Base-by-base conservation (phyloP, 92 coral and sea anemone species). In the Plumapathes pennacea region DNA sequence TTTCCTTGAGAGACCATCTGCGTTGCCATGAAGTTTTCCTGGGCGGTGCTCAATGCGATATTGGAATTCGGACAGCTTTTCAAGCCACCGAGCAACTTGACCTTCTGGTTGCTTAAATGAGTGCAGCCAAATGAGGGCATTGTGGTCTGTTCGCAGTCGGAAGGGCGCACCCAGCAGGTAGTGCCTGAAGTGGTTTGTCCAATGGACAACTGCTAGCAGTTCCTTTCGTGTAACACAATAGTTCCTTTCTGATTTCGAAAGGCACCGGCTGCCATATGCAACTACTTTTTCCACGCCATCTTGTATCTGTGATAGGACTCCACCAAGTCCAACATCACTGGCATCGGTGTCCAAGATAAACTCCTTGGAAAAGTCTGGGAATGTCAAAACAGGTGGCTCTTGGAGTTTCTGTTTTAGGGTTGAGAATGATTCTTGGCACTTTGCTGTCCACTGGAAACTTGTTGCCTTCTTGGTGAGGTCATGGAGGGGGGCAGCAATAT, bases 331-430 rank as follows among this genome's bases (percentile, higher is more conserved):
- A 15, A 52, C 38, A 0, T 41, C 46, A 43, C 67, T 67, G 1
- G 68, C 34, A 34, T 77, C 84, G 27, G 77, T 68, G 51, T 77
- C 77, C 11, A 77, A 34, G 4, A 42, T 17, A 54, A 77, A 77
- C n/a, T 64, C 64, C 12, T 67, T 42, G 49, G 58, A 56, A 20
- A 67, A 33, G 30, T 51, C 18, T 7, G 84, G 84, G 26, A 26
- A 60, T 22, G 84, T 64, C 24, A 56, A 46, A 0, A 56, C 52
- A 1, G 62, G 74, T 4, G 81, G 50, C 13, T 37, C 46, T 25
- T 41, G 44, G 4, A 60, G 43, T 11, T 52, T 54, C 21, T 61
- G 39, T 12, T 61, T 61, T 9, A 60, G 51, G 33, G 29, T 30
- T 3, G 38, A 41, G 4, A 72, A 61, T 5, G 71, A 32, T 28